These are phyloP conservation scores for Pimephales promelas DNA, from an alignment of 2,113 vertebrate species.

Conservation along the genomic window DNA sequence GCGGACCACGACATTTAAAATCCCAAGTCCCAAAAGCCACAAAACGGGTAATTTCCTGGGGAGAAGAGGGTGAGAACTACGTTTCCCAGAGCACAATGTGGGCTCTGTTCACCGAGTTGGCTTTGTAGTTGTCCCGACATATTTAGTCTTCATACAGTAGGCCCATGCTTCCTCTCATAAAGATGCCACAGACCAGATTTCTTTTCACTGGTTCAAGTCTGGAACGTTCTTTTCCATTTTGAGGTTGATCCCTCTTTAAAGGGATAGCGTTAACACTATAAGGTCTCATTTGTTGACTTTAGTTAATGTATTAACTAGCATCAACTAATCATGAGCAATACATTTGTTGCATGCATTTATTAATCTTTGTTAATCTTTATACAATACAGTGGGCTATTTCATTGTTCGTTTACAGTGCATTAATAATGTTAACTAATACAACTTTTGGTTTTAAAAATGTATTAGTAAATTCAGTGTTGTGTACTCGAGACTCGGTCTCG, in stretches of 20 bases:
- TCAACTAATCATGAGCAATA: too few relatives aligned
- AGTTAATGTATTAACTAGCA: too few relatives aligned
- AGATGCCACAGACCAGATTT: background rate
- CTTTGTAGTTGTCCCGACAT: constrained; percentile 65
- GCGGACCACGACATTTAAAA: constrained; percentile 63
- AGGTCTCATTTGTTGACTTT: too few relatives aligned
- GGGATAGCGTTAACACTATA: background rate
- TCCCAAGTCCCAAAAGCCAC: constrained; percentile 23
- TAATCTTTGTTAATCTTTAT: too few relatives aligned
- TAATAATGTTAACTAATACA: too few relatives aligned
- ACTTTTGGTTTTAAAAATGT: too few relatives aligned
- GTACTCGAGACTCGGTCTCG: too few relatives aligned
- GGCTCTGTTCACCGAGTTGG: constrained; percentile 62
- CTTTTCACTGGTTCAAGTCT: background rate
- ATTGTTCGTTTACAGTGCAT: too few relatives aligned
- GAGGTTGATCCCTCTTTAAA: background rate
- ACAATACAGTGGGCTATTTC: too few relatives aligned
- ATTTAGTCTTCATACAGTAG: background rate
- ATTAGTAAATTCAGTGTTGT: too few relatives aligned
- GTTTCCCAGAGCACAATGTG: constrained; percentile 65
- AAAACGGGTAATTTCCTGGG: constrained; percentile 54
- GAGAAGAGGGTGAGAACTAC: constrained; percentile 60
- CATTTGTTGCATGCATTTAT: too few relatives aligned
- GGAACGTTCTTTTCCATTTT: constrained; percentile 5
- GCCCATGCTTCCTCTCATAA: constrained; percentile 27